phyloP scores from a whole-genome alignment of 2,888 invertebrate species.

The Gymnosoma rotundatum region DNA sequence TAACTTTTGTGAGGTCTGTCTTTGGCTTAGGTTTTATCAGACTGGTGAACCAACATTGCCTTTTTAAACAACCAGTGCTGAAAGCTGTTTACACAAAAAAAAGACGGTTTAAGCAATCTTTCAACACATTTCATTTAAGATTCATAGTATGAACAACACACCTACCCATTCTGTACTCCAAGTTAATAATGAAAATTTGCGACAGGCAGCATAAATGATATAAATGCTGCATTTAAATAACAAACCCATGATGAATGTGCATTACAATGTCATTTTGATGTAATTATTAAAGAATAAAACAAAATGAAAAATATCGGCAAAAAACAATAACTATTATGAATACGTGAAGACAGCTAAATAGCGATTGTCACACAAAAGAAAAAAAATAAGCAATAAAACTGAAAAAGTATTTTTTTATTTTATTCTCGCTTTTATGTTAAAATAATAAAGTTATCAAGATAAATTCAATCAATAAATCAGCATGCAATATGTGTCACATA shows the following conservation, averaged over 20 bases:
- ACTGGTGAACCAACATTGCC: too few species aligned
- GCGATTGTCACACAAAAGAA: conserved; percentile 19
- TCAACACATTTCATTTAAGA: not conserved
- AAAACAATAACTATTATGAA: conserved; percentile 40
- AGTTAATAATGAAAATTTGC: conserved; percentile 1
- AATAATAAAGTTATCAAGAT: conserved; percentile 60
- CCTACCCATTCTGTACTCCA: not conserved
- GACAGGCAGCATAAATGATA: conserved; percentile 21
- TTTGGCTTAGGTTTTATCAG: too few species aligned
- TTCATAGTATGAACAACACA: not conserved
- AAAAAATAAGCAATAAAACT: not conserved
- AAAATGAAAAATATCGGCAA: conserved; percentile 22
- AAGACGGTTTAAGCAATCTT: not conserved
- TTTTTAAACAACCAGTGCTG: too few species aligned
- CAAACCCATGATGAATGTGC: conserved; percentile 18
- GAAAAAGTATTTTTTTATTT: not conserved
- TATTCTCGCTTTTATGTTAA: conserved; percentile 14
- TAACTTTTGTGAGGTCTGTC: too few species aligned
- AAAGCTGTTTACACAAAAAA: too few species aligned
- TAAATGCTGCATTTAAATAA: conserved; percentile 36
- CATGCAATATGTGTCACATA: not conserved
- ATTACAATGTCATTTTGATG: conserved; percentile 52
- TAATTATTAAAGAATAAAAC: conserved; percentile 29
- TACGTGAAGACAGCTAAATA: conserved; percentile 30
- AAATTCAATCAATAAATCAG: conserved; percentile 52